A percentile compares a stretch with the other conserved stretches of the same genome.
These are phyloP conservation scores for Drosophila ogumai DNA, from an alignment of 1,140 invertebrate genomes.

Conservation along the genomic window DNA sequence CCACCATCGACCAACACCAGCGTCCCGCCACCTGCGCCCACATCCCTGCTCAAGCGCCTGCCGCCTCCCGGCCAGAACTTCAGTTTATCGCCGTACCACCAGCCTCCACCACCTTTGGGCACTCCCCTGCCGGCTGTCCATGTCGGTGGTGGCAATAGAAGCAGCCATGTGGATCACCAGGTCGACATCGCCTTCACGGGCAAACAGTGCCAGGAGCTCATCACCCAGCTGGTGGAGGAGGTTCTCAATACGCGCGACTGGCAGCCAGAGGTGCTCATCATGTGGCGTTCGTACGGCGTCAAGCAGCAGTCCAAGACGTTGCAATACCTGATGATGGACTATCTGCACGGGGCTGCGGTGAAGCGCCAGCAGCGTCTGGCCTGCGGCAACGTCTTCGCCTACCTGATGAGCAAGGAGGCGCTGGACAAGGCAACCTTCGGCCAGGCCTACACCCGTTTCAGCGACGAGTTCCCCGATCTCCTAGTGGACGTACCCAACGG, in stretches of 20 bases:
- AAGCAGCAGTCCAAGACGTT: conserved; percentile 57
- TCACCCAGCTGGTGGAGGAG: conserved; percentile 67
- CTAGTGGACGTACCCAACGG: conserved; percentile 77
- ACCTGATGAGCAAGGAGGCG: conserved; percentile 57
- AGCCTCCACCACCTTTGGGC: conserved; percentile 23
- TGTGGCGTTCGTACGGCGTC: conserved; percentile 51
- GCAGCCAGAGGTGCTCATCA: conserved; percentile 53
- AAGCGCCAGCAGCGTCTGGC: conserved; percentile 62
- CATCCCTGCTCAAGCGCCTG: conserved; percentile 55
- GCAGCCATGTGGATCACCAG: neutral
- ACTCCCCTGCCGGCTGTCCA: neutral
- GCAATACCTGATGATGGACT: conserved; percentile 62
- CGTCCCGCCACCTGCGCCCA: conserved; percentile 12
- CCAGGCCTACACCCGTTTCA: conserved; percentile 59
- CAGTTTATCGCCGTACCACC: conserved; percentile 49
- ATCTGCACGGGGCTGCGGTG: conserved; percentile 59
- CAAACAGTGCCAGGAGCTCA: conserved; percentile 59
- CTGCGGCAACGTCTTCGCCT: conserved; percentile 58
- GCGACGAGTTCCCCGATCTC: conserved; percentile 66
- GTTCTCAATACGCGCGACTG: conserved; percentile 56
- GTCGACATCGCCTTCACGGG: conserved; percentile 19
- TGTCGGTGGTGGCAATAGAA: conserved; percentile 1
- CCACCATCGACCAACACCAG: conserved; percentile 5
- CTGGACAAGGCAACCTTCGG: conserved; percentile 59
- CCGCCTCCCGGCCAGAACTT: conserved; percentile 19